Evolutionary conservation across 2,113 vertebrate species (phyloP).

Genomic region (Gracilinanus agilis): DNA sequence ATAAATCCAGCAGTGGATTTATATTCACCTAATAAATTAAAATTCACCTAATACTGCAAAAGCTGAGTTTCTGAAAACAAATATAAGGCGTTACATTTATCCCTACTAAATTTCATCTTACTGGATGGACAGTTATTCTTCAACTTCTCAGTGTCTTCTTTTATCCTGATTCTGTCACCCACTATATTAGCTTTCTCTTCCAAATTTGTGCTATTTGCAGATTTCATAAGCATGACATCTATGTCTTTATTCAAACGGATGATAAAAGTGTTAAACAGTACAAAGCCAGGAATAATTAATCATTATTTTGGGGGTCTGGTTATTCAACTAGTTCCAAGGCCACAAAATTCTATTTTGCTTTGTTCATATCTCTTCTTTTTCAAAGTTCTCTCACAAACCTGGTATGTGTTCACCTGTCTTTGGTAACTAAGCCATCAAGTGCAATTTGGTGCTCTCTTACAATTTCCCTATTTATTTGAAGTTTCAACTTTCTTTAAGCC

Average conservation of each 20-base stretch:
- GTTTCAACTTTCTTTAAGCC: background rate
- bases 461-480: background rate
- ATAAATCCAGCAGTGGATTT: background rate
- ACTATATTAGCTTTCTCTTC: background rate
- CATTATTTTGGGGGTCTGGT: background rate
- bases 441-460: background rate
- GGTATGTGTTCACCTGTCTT: background rate
- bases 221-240: background rate
- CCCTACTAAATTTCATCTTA: background rate
- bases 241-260: background rate
- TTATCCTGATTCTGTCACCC: background rate
- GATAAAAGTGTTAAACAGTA: background rate
- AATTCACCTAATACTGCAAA: background rate
- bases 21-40: background rate
- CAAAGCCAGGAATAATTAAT: background rate
- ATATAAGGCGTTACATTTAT: background rate
- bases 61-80: background rate
- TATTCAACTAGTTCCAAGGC: background rate
- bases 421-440: background rate
- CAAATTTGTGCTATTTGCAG: background rate
- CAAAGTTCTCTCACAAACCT: background rate
- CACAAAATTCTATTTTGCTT: background rate
- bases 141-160: background rate
- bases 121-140: background rate
- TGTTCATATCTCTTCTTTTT: background rate